Evolutionary conservation across 2,888 invertebrate genomes (phyloP).

Genomic region (Yponomeuta sedellus): DNA sequence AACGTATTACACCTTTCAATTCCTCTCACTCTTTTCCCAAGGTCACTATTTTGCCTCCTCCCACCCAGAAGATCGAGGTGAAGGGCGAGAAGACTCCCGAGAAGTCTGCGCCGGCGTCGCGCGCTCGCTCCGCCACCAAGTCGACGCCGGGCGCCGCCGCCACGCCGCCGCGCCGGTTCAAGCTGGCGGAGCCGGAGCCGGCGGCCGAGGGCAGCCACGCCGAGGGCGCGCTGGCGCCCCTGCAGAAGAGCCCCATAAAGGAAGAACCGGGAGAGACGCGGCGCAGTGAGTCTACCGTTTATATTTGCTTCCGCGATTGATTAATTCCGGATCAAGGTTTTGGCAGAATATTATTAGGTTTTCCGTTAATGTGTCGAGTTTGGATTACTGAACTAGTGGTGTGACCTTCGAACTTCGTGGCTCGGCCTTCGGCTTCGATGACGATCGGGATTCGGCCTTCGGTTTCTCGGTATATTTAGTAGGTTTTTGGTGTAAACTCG

Average conservation of each 20-base stretch:
- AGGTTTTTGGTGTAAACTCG: too few species aligned
- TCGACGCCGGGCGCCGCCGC: slow-evolving; percentile 43
- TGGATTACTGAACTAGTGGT: too few species aligned
- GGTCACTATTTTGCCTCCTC: neutral
- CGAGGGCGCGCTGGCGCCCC: slow-evolving; percentile 47
- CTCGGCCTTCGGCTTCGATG: too few species aligned
- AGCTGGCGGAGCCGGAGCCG: slow-evolving; percentile 51
- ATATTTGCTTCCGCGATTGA: neutral
- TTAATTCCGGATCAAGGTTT: too few species aligned
- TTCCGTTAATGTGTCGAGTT: too few species aligned
- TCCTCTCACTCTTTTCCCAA: neutral
- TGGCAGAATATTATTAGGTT: too few species aligned
- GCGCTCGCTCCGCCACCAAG: slow-evolving; percentile 52
- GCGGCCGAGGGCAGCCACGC: slow-evolving; percentile 56
- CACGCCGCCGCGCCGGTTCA: slow-evolving; percentile 43
- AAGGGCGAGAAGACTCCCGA: slow-evolving; percentile 65
- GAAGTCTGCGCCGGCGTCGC: slow-evolving; percentile 41
- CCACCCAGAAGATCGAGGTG: slow-evolving; percentile 64
- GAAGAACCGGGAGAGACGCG: slow-evolving; percentile 48
- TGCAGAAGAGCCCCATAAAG: slow-evolving; percentile 44
- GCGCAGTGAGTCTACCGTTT: slow-evolving; percentile 39
- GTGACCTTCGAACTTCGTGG: too few species aligned
- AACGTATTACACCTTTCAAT: neutral
- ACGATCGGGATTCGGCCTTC: too few species aligned
- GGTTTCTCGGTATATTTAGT: too few species aligned